A percentile compares a stretch with the other conserved stretches of the same genome.
Evolutionary conservation across 2,113 vertebrate species (phyloP).

Genomic region (Prionailurus bengalensis): DNA sequence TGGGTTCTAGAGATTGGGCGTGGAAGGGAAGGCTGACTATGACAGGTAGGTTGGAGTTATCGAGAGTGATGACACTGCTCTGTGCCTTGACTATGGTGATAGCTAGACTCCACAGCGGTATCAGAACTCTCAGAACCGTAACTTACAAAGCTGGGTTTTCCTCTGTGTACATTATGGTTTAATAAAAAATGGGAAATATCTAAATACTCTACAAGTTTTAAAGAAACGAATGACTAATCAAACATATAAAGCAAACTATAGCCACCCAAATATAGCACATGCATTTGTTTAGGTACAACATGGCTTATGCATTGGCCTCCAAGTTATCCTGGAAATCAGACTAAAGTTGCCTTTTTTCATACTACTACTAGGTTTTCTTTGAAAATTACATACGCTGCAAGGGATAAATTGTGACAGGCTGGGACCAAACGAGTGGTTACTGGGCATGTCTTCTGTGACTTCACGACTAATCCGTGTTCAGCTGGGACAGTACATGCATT

Average conservation of each 20-base stretch:
- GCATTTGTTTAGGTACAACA: background rate
- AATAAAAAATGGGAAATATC: background rate
- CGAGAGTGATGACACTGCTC: accelerated
- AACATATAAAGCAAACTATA: background rate
- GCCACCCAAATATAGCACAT: background rate
- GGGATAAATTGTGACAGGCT: background rate
- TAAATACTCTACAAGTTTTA: background rate
- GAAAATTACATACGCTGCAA: background rate
- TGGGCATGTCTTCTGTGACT: background rate
- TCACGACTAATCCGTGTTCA: background rate
- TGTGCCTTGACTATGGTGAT: too few species aligned
- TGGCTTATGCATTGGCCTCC: background rate
- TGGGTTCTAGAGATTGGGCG: background rate
- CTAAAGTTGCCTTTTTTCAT: background rate
- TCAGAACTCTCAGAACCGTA: background rate
- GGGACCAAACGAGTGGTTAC: background rate
- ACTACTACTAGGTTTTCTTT: background rate
- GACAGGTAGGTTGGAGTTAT: background rate
- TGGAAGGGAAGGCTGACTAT: too few species aligned
- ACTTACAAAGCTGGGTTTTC: background rate
- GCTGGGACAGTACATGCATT: background rate
- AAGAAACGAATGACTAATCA: background rate
- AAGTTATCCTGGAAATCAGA: background rate
- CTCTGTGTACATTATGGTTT: background rate
- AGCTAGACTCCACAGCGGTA: background rate